These are phyloP conservation scores for Loxodonta africana DNA, from an alignment of 2,113 vertebrate genomes.

Conservation along the genomic window DNA sequence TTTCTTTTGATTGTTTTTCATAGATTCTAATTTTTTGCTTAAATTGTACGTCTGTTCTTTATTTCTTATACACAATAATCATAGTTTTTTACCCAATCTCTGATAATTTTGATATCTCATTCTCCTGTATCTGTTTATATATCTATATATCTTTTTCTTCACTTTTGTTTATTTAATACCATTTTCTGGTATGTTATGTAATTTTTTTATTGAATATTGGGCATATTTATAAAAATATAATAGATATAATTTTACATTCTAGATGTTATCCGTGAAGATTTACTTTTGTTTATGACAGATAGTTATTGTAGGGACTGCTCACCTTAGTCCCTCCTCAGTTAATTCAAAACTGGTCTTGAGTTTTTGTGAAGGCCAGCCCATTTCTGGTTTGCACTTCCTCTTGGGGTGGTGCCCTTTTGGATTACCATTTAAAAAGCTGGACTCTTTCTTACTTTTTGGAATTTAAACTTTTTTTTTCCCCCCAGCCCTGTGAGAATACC, in stretches of 20 bases:
- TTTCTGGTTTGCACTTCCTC: neutral
- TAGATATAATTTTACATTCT: neutral
- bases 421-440: neutral
- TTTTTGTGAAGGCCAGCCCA: neutral
- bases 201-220: neutral
- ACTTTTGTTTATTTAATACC: slow-evolving; percentile 3
- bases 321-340: neutral
- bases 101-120: neutral
- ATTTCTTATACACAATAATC: neutral
- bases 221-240: neutral
- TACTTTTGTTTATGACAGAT: neutral
- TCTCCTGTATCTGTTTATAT: neutral
- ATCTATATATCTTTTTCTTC: neutral
- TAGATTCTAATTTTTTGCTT: neutral
- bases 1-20: neutral
- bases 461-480: neutral
- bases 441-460: neutral
- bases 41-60: neutral
- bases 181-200: neutral
- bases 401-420: neutral
- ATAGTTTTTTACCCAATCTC: neutral
- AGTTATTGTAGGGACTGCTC: neutral
- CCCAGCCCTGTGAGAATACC: neutral
- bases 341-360: neutral
- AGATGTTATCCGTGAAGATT: neutral